A percentile compares a stretch with the other conserved stretches of the same genome.
These are phyloP conservation scores for Cyphomyrmex costatus DNA, from an alignment of 1,140 invertebrate genomes.

Conservation along the genomic window DNA sequence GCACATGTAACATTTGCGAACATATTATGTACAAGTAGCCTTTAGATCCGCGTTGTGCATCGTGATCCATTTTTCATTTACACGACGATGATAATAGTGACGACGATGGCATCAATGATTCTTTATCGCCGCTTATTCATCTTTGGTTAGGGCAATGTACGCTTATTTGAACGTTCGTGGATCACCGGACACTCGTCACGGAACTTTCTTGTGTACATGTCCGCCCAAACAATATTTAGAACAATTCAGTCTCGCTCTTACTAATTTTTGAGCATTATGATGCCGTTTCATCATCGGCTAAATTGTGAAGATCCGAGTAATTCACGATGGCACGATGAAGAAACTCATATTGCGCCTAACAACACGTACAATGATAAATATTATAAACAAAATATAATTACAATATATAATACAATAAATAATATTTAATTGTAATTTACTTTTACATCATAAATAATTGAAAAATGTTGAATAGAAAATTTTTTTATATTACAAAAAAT, in stretches of 20 bases:
- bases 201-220: conserved; percentile 60
- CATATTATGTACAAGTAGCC: conserved; percentile 56
- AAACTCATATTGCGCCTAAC: conserved; percentile 96
- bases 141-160: conserved; percentile 74
- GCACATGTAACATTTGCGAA: conserved; percentile 30
- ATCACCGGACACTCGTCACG: conserved; percentile 52
- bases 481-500: too few species aligned
- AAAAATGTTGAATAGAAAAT: background rate
- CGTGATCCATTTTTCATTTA: background rate
- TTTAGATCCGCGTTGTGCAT: conserved; percentile 6
- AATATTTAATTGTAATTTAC: conserved; percentile 2
- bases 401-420: background rate
- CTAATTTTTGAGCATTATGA: conserved; percentile 79
- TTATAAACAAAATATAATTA: background rate
- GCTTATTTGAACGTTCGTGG: conserved; percentile 63
- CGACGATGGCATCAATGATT: conserved; percentile 31
- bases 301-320: conserved; percentile 94
- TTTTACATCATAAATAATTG: background rate
- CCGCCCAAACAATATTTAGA: conserved; percentile 55
- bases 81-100: conserved; percentile 15
- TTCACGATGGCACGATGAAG: conserved; percentile 95
- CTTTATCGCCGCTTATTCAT: conserved; percentile 59
- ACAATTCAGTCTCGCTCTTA: conserved; percentile 33
- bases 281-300: conserved; percentile 86
- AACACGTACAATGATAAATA: conserved; percentile 78